Percentiles rank a stretch among this genome's conserved stretches.
These are phyloP conservation scores for Perizoma flavofasciatum DNA, from an alignment of 2,888 invertebrate genomes.

Conservation along the genomic window DNA sequence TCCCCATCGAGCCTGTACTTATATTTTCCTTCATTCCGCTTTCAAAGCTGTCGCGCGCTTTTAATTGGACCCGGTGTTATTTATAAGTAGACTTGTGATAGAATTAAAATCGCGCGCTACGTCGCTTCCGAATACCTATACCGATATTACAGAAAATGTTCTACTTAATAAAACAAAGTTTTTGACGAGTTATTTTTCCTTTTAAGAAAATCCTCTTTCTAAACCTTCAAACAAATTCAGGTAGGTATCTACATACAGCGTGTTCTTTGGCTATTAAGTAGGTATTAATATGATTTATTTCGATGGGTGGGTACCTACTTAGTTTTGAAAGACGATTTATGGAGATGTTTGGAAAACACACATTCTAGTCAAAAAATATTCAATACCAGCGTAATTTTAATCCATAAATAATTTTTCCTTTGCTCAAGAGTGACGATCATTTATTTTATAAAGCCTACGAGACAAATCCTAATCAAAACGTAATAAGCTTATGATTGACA, in stretches of 20 bases:
- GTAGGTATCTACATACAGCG: no score
- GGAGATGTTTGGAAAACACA: no score
- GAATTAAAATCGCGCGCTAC: conserved; percentile 80
- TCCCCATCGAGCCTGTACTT: conserved; percentile 70
- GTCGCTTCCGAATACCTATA: conserved; percentile 68
- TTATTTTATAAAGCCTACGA: no score
- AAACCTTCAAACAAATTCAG: conserved; percentile 71
- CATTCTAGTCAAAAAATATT: no score
- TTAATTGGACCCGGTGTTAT: conserved; percentile 79
- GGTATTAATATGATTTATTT: conserved; percentile 34
- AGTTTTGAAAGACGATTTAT: conserved; percentile 4
- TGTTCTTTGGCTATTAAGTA: conserved; percentile 52
- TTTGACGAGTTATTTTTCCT: conserved; percentile 67
- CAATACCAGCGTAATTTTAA: no score
- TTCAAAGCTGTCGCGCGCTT: conserved; percentile 78
- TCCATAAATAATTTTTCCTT: no score
- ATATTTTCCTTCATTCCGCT: conserved; percentile 73
- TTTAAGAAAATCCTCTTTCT: conserved; percentile 68
- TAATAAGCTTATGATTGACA: no score
- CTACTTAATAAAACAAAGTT: conserved; percentile 66
- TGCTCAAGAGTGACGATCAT: no score
- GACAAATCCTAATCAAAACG: no score
- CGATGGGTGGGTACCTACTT: conserved; percentile 7
- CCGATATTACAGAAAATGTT: conserved; percentile 57
- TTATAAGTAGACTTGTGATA: conserved; percentile 79